Evolutionary conservation across 2,797 vertebrate genomes (phyloP), one percentile per base, ranked within the genome.

Genomic region (Synaphobranchus kaupii): DNA sequence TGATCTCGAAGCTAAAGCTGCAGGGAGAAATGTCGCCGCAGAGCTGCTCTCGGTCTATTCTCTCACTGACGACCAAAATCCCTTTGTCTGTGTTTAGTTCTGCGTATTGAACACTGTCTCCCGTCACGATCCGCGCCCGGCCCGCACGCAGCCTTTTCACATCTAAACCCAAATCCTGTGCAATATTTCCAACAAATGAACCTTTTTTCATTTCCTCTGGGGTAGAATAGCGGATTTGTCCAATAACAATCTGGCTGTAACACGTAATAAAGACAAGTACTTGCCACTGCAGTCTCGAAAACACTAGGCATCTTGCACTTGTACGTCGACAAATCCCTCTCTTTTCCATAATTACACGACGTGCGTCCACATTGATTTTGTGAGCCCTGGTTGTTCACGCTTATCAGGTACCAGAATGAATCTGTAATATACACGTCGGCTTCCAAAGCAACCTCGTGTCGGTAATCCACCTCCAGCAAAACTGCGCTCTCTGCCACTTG

Each of bases 121-220:
- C 95, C 63, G 95, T 93, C 89, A 96, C 94, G 52, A 98, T 95
- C 2, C 94, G 94, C 87, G 97, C 92, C 60, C 94, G 94, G 84
- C 97, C 96, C 0, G 86, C 92, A 25, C 94, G 93, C 91, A 98
- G 93, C 90, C 94, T 94, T 90, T 91, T 93, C n/a, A 95, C 91
- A 88, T 96, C 96, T 94, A 98, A 89, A n/a, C 94, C 96, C 84
- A 98, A 89, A 90, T 97, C 97, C 71, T 95, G 93, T 58, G 96
- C 96, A 89, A 98, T 93, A 88, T 98, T 96, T 76, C 97, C 97
- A 88, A 98, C 95, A 34, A 95, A 52, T 34, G 96, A 93, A 1
- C 97, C 97, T 90, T 93, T 95, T 88, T 95, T 95, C 94, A 96
- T 95, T 87, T 98, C 97, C 92, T 98, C 97, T 81, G 95, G 96